Evolutionary conservation across 2,797 vertebrate genomes (phyloP).

Genomic region (Poeciliopsis turneri): DNA sequence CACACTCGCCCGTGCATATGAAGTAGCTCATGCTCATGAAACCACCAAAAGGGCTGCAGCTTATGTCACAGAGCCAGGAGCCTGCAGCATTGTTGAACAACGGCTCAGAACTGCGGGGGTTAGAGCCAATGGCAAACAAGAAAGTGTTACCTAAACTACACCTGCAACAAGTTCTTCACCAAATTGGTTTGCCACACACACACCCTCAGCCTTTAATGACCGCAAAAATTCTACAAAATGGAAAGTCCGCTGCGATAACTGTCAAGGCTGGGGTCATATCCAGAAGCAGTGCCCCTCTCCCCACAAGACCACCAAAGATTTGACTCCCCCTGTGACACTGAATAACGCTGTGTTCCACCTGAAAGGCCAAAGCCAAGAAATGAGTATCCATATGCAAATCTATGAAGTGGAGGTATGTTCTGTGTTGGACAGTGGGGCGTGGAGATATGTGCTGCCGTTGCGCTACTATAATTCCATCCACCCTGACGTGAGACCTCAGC

Average conservation of each 20-base stretch:
- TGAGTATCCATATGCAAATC: no score
- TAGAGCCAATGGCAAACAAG: background rate
- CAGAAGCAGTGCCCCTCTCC: background rate
- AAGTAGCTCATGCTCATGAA: constrained; percentile 30
- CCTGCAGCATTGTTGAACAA: background rate
- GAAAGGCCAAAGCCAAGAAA: no score
- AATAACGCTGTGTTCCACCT: no score
- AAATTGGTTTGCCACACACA: no score
- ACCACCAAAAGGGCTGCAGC: constrained; percentile 28
- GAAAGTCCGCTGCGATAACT: background rate
- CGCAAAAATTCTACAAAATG: background rate
- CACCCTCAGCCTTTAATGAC: background rate
- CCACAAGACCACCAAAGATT: background rate
- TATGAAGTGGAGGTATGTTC: no score
- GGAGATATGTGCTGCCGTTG: no score
- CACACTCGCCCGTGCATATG: constrained; percentile 20
- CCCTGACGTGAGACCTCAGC: no score
- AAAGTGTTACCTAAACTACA: background rate
- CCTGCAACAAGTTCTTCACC: no score
- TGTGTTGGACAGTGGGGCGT: no score
- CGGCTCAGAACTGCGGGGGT: constrained; percentile 12
- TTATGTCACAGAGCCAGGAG: constrained; percentile 26
- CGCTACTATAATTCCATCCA: no score
- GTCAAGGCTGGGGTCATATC: constrained; percentile 3
- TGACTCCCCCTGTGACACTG: no score